These are phyloP conservation scores for Drosophila percnosoma DNA, from an alignment of 2,888 invertebrate species.

Conservation along the genomic window DNA sequence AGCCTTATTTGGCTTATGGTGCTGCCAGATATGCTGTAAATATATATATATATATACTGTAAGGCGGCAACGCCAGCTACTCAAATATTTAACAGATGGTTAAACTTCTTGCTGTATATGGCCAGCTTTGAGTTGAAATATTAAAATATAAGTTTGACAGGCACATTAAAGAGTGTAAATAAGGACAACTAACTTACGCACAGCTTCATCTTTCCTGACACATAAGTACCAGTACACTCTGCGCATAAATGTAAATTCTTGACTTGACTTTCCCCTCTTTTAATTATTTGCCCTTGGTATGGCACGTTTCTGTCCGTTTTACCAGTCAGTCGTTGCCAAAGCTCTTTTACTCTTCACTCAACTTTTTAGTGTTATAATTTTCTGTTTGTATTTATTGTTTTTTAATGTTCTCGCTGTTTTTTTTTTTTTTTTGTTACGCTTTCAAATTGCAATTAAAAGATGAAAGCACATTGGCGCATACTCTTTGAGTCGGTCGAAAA, in stretches of 20 bases:
- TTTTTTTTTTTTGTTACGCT: constrained; percentile 17
- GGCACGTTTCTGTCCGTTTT: neutral
- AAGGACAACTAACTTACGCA: neutral
- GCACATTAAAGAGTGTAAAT: neutral
- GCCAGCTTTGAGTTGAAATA: neutral
- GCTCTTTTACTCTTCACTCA: neutral
- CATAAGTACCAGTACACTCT: neutral
- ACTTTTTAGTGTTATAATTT: constrained; percentile 19
- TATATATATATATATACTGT: neutral
- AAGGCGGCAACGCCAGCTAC: neutral
- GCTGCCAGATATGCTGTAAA: neutral
- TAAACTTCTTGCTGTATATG: neutral
- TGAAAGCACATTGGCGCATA: constrained; percentile 48
- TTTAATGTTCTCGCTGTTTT: constrained; percentile 3
- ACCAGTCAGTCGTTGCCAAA: constrained; percentile 9
- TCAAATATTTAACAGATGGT: neutral
- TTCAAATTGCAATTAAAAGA: constrained; percentile 62
- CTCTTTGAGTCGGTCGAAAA: constrained; percentile 54
- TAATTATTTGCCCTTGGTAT: constrained; percentile 6
- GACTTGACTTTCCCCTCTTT: constrained; percentile 12
- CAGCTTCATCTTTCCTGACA: neutral
- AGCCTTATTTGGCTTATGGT: neutral
- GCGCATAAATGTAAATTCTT: constrained; percentile 38
- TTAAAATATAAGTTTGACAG: constrained; percentile 1
- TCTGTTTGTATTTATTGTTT: constrained; percentile 7